These are phyloP conservation scores for Notarius lentiginosus DNA, from an alignment of 2,113 vertebrate genomes.

Conservation along the genomic window DNA sequence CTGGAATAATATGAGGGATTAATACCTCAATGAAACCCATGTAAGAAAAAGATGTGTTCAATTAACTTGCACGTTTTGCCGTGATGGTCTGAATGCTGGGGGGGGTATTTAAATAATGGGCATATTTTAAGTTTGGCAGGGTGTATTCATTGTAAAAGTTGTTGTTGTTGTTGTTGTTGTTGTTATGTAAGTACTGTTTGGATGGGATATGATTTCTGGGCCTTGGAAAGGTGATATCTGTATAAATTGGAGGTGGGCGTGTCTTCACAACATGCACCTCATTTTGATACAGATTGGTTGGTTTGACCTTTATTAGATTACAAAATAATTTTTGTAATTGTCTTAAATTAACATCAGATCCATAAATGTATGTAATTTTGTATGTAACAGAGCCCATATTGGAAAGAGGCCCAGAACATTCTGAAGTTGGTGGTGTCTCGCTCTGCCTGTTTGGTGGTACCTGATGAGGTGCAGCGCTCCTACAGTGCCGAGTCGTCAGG, in stretches of 20 bases:
- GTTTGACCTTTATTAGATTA: not conserved
- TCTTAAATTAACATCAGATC: not conserved
- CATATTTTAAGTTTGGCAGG: not conserved
- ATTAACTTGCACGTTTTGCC: not conserved
- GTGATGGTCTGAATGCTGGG: not conserved
- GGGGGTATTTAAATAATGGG: not conserved
- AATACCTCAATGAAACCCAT: not conserved
- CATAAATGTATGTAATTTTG: not conserved
- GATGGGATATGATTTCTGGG: not conserved
- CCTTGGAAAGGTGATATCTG: not conserved
- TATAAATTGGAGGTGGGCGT: not conserved
- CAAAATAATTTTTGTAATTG: not conserved
- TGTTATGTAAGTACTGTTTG: not conserved
- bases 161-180: too few relatives aligned
- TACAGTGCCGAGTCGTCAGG: conserved; percentile 83
- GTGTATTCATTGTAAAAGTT: not conserved
- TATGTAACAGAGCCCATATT: conserved; percentile 85
- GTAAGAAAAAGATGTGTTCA: not conserved
- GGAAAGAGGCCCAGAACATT: conserved; percentile 98
- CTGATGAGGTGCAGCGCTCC: conserved; percentile 89
- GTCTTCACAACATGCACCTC: not conserved
- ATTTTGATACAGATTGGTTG: not conserved
- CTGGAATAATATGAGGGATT: not conserved
- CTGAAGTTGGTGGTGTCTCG: conserved; percentile 96
- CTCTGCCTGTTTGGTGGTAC: conserved; percentile 96